A percentile compares a stretch with the other conserved stretches of the same genome.
Conservation (phyloP, 2,797 vertebrate species). For the Gobionotothen gibberifrons region DNA sequence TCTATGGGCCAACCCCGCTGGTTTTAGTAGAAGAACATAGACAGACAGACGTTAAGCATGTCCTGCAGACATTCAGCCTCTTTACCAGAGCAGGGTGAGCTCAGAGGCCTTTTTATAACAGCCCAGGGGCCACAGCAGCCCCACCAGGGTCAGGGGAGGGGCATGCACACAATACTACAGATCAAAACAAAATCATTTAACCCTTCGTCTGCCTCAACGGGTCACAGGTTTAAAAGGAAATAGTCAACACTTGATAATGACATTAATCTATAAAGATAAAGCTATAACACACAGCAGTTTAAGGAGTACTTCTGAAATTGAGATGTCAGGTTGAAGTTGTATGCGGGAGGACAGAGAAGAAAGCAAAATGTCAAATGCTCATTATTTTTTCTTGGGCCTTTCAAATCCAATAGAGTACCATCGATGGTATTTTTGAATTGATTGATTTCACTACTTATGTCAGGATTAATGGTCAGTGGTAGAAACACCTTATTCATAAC, state of each 20-base stretch:
- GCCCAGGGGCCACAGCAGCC: constrained; percentile 62
- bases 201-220: constrained; percentile 66
- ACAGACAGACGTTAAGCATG: constrained; percentile 83
- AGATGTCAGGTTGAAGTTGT: neutral
- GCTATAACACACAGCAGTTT: neutral
- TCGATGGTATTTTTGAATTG: constrained; percentile 38
- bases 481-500: constrained; percentile 27
- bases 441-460: constrained; percentile 36
- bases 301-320: neutral
- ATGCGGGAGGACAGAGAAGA: neutral
- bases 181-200: constrained; percentile 82
- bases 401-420: neutral
- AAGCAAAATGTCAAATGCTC: neutral
- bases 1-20: constrained; percentile 71
- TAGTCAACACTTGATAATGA: neutral
- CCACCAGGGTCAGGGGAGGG: constrained; percentile 78
- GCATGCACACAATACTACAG: constrained; percentile 76
- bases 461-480: neutral
- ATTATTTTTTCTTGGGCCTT: neutral
- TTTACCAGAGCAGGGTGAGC: constrained; percentile 82
- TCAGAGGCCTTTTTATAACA: constrained; percentile 85
- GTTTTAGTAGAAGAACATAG: constrained; percentile 78
- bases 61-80: constrained; percentile 85
- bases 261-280: neutral
- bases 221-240: constrained; percentile 3